phyloP scores from a whole-genome alignment of 1,140 invertebrate species.

The Yoshiicerus persimilis region DNA sequence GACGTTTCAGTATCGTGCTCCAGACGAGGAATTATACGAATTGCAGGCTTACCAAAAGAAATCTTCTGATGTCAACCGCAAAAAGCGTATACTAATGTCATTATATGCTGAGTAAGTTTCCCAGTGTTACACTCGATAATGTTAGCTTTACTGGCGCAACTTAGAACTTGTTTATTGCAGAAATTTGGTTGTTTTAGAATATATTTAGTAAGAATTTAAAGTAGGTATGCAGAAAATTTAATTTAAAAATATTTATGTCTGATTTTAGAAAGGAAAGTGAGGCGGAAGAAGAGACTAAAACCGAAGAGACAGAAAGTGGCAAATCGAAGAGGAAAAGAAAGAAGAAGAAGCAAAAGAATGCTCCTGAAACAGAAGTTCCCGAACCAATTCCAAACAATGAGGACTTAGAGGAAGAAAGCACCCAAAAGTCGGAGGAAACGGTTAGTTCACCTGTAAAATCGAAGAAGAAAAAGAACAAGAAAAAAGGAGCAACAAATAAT shows the following conservation, averaged over 20 bases:
- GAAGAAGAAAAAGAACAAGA: slow-evolving; percentile 24
- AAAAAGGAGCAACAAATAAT: slow-evolving; percentile 42
- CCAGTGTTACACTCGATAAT: not conserved
- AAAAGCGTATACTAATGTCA: slow-evolving; percentile 83
- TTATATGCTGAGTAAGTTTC: slow-evolving; percentile 63
- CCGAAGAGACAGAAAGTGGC: not conserved
- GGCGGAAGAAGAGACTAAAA: slow-evolving; percentile 23
- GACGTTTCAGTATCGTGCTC: slow-evolving; percentile 74
- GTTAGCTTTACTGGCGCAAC: too few species aligned
- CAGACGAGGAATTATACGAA: slow-evolving; percentile 78
- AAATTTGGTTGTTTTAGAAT: not conserved
- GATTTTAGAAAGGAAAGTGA: slow-evolving; percentile 17
- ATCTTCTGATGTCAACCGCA: slow-evolving; percentile 69
- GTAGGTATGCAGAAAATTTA: too few species aligned
- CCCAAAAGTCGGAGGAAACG: not conserved
- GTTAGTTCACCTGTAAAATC: not conserved
- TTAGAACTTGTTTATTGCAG: too few species aligned
- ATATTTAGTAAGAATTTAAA: too few species aligned
- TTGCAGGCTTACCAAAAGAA: slow-evolving; percentile 73
- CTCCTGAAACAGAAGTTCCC: not conserved
- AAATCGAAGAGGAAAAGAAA: slow-evolving; percentile 29
- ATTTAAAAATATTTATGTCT: too few species aligned
- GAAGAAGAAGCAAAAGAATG: slow-evolving; percentile 34
- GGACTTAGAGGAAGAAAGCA: not conserved
- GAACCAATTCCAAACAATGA: not conserved